A percentile compares a stretch with the other conserved stretches of the same genome.
These are phyloP conservation scores for Galerucella nymphaeae DNA, from an alignment of 2,888 invertebrate genomes.

Conservation along the genomic window DNA sequence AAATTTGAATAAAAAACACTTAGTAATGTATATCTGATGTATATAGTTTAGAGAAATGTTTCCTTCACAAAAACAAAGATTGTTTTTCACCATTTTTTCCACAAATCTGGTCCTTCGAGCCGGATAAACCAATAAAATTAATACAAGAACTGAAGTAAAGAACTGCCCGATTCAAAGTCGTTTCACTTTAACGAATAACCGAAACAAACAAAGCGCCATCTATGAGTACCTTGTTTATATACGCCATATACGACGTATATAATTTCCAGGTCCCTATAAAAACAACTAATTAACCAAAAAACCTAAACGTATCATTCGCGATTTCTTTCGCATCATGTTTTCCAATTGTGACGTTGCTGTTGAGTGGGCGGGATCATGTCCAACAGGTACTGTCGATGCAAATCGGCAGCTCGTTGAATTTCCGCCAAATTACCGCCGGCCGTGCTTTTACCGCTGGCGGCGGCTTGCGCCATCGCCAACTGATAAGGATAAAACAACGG, in stretches of 20 bases:
- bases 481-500: constrained; percentile 91
- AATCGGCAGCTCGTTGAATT: constrained; percentile 85
- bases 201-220: neutral
- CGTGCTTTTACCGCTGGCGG: constrained; percentile 60
- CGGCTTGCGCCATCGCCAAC: constrained; percentile 85
- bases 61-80: neutral
- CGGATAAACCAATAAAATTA: too few relatives aligned
- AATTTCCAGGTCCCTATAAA: too few relatives aligned
- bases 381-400: constrained; percentile 94
- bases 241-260: too few relatives aligned
- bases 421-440: constrained; percentile 75
- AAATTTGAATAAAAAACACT: constrained; percentile 4
- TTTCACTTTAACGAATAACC: neutral
- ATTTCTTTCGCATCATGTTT: constrained; percentile 66
- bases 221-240: neutral
- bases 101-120: too few relatives aligned
- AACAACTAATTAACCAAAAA: neutral
- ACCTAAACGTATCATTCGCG: constrained; percentile 19
- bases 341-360: constrained; percentile 69
- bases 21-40: neutral
- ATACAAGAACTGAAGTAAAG: neutral
- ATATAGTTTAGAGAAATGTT: neutral
- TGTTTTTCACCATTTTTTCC: too few relatives aligned
- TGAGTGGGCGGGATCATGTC: constrained; percentile 88
- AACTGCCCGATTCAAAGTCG: neutral